Conservation (phyloP, 2,113 vertebrate genomes). For the Synchiropus splendidus region DNA sequence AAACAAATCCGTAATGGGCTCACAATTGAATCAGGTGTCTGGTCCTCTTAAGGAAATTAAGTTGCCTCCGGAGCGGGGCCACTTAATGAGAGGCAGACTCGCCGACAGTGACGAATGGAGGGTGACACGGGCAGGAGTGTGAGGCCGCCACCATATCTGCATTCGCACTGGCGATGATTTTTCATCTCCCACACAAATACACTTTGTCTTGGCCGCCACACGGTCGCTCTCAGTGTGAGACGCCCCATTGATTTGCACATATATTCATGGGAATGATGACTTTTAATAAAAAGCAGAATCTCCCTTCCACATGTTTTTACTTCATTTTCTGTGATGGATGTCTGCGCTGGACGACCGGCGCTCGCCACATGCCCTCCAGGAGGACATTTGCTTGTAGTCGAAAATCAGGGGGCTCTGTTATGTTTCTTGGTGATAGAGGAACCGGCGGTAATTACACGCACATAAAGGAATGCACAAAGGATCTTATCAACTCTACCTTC, state of each 20-base stretch:
- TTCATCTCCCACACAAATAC: slow-evolving; percentile 58
- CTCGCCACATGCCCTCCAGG: slow-evolving; percentile 16
- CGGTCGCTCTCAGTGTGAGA: slow-evolving; percentile 88
- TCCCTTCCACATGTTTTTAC: slow-evolving; percentile 83
- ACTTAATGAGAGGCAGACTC: slow-evolving; percentile 89
- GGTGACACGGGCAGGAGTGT: slow-evolving; percentile 75
- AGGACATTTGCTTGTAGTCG: slow-evolving; percentile 32
- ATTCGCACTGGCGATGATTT: slow-evolving; percentile 80
- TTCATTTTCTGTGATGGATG: slow-evolving; percentile 73
- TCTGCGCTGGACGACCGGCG: slow-evolving; percentile 1
- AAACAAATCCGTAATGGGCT: slow-evolving; percentile 74
- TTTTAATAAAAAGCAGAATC: slow-evolving; percentile 92
- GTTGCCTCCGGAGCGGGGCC: slow-evolving; percentile 82
- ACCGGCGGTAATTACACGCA: slow-evolving; percentile 23
- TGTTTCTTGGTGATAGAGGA: slow-evolving; percentile 34
- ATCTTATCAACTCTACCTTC: slow-evolving; percentile 31
- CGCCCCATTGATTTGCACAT: slow-evolving; percentile 96
- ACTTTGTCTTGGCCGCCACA: slow-evolving; percentile 46
- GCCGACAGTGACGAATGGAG: slow-evolving; percentile 92
- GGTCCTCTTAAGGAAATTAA: slow-evolving; percentile 99
- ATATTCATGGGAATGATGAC: slow-evolving; percentile 87
- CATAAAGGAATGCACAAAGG: slow-evolving; percentile 8
- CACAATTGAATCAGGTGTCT: slow-evolving; percentile 99
- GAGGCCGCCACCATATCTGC: slow-evolving; percentile 86
- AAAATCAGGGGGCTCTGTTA: slow-evolving; percentile 19